Percentiles rank a stretch among this genome's conserved stretches.
Conservation (phyloP, 1,140 invertebrate genomes). For the Dryas iulia region DNA sequence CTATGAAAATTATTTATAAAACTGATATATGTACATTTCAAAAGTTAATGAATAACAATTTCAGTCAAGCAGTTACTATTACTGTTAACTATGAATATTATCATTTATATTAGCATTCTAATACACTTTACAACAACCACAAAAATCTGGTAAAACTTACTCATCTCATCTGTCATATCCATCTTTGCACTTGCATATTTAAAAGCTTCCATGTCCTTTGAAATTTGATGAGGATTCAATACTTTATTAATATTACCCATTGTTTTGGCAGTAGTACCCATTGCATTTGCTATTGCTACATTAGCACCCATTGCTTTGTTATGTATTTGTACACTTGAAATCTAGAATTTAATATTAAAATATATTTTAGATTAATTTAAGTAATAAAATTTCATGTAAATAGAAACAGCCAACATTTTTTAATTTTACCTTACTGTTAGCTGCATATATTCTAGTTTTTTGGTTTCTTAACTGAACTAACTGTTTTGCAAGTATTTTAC, state of each 20-base stretch:
- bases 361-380: not conserved
- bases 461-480: constrained; percentile 93
- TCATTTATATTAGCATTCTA: too few relatives aligned
- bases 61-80: too few relatives aligned
- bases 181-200: constrained; percentile 91
- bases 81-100: too few relatives aligned
- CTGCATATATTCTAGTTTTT: constrained; percentile 90
- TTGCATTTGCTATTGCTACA: constrained; percentile 90
- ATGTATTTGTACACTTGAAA: constrained; percentile 89
- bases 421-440: constrained; percentile 84
- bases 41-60: too few relatives aligned
- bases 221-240: constrained; percentile 92
- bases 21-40: too few relatives aligned
- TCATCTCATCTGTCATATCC: constrained; percentile 97
- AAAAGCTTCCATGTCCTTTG: constrained; percentile 91
- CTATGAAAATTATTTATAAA: too few relatives aligned
- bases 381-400: too few relatives aligned
- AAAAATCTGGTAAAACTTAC: constrained; percentile 83
- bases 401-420: not conserved
- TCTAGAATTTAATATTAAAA: constrained; percentile 77
- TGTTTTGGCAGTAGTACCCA: constrained; percentile 92
- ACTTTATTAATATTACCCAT: constrained; percentile 94
- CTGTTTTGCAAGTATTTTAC: constrained; percentile 92
- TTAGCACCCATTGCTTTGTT: constrained; percentile 95
- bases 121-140: too few relatives aligned